These are phyloP conservation scores for Odontesthes bonariensis DNA, from an alignment of 2,113 vertebrate genomes.

Conservation along the genomic window DNA sequence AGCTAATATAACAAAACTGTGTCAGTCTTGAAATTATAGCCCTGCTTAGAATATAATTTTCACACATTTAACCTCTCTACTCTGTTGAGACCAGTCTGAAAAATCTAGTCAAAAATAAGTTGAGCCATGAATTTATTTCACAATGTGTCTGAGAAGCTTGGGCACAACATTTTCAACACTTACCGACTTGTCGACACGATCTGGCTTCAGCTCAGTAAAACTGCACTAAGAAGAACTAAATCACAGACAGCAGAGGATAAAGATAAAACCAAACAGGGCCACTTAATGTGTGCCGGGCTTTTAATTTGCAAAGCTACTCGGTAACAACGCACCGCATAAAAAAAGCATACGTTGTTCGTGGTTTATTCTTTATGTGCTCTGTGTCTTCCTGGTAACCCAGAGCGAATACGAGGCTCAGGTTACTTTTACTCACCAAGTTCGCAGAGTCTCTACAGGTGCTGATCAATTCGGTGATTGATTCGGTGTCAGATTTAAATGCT, in stretches of 20 bases:
- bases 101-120: too few species aligned
- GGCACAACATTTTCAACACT: too few species aligned
- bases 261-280: not conserved
- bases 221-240: not conserved
- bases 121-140: too few species aligned
- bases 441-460: constrained; percentile 40
- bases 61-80: too few species aligned
- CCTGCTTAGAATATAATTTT: too few species aligned
- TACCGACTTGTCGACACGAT: not conserved
- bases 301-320: too few species aligned
- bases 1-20: too few species aligned
- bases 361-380: not conserved
- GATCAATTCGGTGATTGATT: constrained; percentile 65
- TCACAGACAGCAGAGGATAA: not conserved
- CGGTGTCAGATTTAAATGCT: constrained; percentile 58
- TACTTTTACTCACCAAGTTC: constrained; percentile 27
- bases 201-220: not conserved
- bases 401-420: constrained; percentile 18
- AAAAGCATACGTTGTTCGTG: not conserved
- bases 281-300: not conserved
- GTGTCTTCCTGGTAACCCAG: not conserved
- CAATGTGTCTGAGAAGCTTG: too few species aligned
- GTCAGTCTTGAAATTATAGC: too few species aligned
- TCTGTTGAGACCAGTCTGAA: too few species aligned
- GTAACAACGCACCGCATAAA: too few species aligned